Conservation (phyloP, 2,888 invertebrate species). For the Sarcophaga caerulescens region DNA sequence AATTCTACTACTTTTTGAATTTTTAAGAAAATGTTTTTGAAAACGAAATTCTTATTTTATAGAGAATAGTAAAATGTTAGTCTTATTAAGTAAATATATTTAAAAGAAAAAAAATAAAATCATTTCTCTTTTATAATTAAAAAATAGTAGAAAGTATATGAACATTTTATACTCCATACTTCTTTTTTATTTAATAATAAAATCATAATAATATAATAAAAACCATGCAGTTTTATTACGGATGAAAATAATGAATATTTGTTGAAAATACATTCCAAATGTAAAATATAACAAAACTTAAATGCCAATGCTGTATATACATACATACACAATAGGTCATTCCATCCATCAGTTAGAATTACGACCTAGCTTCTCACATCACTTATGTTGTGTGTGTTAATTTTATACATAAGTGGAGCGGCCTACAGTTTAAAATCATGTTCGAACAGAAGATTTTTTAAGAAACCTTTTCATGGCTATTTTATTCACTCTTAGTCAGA, state of each 20-base stretch:
- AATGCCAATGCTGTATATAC: too few relatives aligned
- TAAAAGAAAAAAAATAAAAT: background rate
- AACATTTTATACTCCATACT: slow-evolving; percentile 37
- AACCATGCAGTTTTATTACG: background rate
- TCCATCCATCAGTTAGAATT: too few relatives aligned
- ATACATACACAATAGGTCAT: too few relatives aligned
- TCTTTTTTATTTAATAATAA: slow-evolving; percentile 58
- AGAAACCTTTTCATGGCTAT: too few relatives aligned
- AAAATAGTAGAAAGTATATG: slow-evolving; percentile 23
- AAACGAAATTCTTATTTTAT: slow-evolving; percentile 25
- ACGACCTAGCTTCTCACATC: too few relatives aligned
- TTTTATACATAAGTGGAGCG: too few relatives aligned
- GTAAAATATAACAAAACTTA: too few relatives aligned
- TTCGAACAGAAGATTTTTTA: too few relatives aligned
- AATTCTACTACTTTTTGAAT: slow-evolving; percentile 20
- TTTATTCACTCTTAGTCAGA: too few relatives aligned
- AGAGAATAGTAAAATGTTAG: slow-evolving; percentile 65
- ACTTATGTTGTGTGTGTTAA: too few relatives aligned
- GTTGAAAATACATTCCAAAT: too few relatives aligned
- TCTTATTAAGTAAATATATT: slow-evolving; percentile 59
- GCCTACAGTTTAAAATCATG: too few relatives aligned
- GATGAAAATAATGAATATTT: background rate
- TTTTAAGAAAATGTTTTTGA: slow-evolving; percentile 4
- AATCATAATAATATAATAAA: slow-evolving; percentile 36
- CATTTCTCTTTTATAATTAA: slow-evolving; percentile 5